Percentiles rank a stretch among this genome's conserved stretches.
Evolutionary conservation across 2,113 vertebrate species (phyloP).

Genomic region (Brachypodius melanocephalos): DNA sequence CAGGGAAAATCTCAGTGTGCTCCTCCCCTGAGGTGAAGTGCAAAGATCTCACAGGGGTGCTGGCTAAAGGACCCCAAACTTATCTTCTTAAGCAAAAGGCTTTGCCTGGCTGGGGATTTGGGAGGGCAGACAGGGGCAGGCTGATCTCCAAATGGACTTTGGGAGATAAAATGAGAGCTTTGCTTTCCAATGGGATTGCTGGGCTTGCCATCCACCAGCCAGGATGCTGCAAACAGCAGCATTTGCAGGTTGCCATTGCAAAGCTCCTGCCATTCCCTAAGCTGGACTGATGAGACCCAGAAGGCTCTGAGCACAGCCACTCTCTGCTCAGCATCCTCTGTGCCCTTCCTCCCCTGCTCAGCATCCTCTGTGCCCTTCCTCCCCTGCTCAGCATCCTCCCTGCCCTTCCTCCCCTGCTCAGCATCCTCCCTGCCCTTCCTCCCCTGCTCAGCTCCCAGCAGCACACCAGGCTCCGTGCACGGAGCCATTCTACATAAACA

Average conservation of each 20-base stretch:
- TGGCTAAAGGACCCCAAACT: background rate
- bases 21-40: background rate
- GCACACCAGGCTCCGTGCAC: background rate
- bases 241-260: background rate
- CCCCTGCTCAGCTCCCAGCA: background rate
- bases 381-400: background rate
- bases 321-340: background rate
- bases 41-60: background rate
- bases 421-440: no score
- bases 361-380: background rate
- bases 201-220: background rate
- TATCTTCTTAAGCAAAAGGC: background rate
- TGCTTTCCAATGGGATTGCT: background rate
- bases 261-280: background rate
- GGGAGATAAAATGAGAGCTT: background rate
- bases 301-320: background rate
- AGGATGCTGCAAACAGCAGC: background rate
- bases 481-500: background rate
- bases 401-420: background rate
- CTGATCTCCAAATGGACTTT: background rate
- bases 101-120: background rate
- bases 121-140: background rate
- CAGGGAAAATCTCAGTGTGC: accelerated
- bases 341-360: background rate
- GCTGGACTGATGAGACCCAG: background rate